Conservation (phyloP, 2,888 invertebrate genomes). For the Himalopsyche japonica region DNA sequence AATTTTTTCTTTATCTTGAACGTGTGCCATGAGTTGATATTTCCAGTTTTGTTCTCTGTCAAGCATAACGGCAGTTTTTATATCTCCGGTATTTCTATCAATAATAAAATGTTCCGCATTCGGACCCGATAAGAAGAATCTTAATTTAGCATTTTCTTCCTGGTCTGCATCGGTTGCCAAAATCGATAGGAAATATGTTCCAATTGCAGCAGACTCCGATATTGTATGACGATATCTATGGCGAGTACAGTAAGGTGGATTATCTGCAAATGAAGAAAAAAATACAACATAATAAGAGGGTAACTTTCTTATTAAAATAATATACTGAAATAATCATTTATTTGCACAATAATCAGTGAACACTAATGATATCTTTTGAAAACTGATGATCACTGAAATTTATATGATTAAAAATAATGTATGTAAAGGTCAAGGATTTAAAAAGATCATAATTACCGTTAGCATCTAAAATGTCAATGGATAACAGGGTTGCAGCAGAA, state of each 20-base stretch:
- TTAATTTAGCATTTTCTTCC: slow-evolving; percentile 72
- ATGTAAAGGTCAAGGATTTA: no score
- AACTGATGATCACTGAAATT: neutral
- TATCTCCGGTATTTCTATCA: slow-evolving; percentile 75
- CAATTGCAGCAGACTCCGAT: slow-evolving; percentile 73
- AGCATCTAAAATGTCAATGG: slow-evolving; percentile 78
- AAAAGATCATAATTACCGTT: slow-evolving; percentile 60
- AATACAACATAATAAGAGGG: no score
- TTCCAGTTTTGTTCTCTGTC: slow-evolving; percentile 78
- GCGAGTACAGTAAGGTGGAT: slow-evolving; percentile 82
- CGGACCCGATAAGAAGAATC: slow-evolving; percentile 80
- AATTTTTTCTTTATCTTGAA: slow-evolving; percentile 79
- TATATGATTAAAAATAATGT: neutral
- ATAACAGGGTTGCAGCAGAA: slow-evolving; percentile 75
- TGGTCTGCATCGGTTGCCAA: slow-evolving; percentile 85
- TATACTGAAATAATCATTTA: no score
- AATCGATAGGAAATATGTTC: slow-evolving; percentile 73
- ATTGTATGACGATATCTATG: slow-evolving; percentile 74
- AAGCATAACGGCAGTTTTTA: slow-evolving; percentile 71
- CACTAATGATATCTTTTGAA: neutral
- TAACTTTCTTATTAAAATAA: no score
- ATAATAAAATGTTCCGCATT: slow-evolving; percentile 78
- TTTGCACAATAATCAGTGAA: neutral
- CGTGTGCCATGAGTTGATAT: slow-evolving; percentile 78
- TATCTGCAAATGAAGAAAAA: slow-evolving; percentile 55